phyloP scores from a whole-genome alignment of 2,888 invertebrate genomes.

The Perithous albicinctus region DNA sequence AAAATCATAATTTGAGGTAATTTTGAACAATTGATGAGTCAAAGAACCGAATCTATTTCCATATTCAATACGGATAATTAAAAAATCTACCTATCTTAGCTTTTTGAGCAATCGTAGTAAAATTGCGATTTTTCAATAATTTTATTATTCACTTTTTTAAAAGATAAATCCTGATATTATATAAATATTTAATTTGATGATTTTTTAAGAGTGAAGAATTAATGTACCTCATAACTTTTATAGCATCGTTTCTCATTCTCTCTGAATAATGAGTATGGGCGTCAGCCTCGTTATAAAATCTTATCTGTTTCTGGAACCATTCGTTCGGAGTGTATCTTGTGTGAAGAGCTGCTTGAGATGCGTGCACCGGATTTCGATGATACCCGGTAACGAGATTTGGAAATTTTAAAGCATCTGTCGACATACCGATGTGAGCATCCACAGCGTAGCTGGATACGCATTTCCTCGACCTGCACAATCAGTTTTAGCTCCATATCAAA shows the following conservation, averaged over 20 bases:
- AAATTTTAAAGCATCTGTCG: conserved; percentile 91
- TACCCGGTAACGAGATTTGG: conserved; percentile 93
- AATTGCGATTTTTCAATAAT: neutral
- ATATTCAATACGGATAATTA: neutral
- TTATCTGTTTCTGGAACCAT: conserved; percentile 93
- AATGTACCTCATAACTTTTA: conserved; percentile 90
- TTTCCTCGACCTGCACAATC: conserved; percentile 87
- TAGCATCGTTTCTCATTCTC: conserved; percentile 91
- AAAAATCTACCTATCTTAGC: neutral
- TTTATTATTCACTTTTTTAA: neutral
- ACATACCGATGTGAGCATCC: conserved; percentile 91
- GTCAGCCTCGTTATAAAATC: conserved; percentile 94
- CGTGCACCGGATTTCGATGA: conserved; percentile 93
- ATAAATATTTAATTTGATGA: too few species aligned
- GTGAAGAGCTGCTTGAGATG: conserved; percentile 93
- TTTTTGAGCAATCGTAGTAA: neutral
- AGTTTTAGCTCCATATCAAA: conserved; percentile 12
- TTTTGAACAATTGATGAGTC: neutral
- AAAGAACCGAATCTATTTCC: neutral
- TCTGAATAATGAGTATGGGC: conserved; percentile 94
- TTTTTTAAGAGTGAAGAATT: neutral
- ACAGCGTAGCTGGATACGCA: conserved; percentile 91
- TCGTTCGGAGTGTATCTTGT: conserved; percentile 96
- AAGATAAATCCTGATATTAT: neutral
- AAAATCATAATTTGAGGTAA: neutral